Percentiles rank a stretch among this genome's conserved stretches.
Evolutionary conservation across 2,888 invertebrate genomes (phyloP).

Genomic region (Ganaspis brasiliensis): DNA sequence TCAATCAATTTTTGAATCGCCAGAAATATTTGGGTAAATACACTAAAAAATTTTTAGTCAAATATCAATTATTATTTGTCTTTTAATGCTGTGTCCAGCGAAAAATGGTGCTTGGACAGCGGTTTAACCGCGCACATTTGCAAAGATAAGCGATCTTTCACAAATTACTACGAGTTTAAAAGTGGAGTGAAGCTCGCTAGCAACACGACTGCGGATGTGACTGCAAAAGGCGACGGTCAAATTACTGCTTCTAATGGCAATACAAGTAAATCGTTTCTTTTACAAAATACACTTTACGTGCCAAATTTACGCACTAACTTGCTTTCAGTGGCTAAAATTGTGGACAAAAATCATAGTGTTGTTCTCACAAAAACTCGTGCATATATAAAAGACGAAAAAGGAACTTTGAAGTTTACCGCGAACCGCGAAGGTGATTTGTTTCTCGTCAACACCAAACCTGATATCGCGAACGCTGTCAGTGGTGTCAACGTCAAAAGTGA

Average conservation of each 20-base stretch:
- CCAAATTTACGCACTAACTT: neutral
- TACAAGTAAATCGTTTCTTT: neutral
- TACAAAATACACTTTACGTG: too few relatives aligned
- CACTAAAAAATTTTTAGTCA: too few relatives aligned
- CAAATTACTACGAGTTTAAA: neutral
- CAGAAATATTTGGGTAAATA: too few relatives aligned
- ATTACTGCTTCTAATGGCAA: conserved; percentile 3
- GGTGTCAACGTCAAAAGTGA: neutral
- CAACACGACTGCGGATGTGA: conserved; percentile 17
- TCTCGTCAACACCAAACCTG: neutral
- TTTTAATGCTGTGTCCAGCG: too few relatives aligned
- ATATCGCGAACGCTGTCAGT: conserved; percentile 39
- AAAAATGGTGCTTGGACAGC: too few relatives aligned
- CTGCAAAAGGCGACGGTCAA: neutral
- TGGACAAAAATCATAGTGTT: conserved; percentile 50
- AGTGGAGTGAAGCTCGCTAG: conserved; percentile 18
- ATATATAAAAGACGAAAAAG: conserved; percentile 36
- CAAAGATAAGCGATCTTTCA: neutral
- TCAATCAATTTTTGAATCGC: too few relatives aligned
- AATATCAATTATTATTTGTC: too few relatives aligned
- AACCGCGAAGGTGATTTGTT: conserved; percentile 57
- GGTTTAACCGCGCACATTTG: too few relatives aligned
- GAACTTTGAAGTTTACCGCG: conserved; percentile 47
- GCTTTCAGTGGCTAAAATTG: conserved; percentile 53
- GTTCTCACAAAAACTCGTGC: conserved; percentile 51